Evolutionary conservation across 2,113 vertebrate species (phyloP).

Genomic region (Scalopus aquaticus): DNA sequence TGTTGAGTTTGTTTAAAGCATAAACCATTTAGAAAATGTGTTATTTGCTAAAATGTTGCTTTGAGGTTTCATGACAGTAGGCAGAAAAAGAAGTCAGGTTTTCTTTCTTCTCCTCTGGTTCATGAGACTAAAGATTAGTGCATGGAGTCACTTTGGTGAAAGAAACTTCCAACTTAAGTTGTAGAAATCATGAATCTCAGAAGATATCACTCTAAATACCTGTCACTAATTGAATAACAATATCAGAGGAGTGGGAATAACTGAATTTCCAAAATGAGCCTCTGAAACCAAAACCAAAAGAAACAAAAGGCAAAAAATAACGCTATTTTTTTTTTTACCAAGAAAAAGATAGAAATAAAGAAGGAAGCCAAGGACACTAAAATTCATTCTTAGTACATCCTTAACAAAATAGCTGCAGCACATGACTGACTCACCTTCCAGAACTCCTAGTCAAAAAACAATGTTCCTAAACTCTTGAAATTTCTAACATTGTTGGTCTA

Average conservation of each 20-base stretch:
- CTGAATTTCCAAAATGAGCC: not conserved
- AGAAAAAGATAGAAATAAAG: not conserved
- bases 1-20: not conserved
- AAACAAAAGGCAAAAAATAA: not conserved
- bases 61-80: not conserved
- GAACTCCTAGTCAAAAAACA: not conserved
- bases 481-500: not conserved
- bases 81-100: not conserved
- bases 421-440: not conserved
- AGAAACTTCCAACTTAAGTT: not conserved
- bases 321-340: not conserved
- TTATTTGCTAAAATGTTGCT: not conserved
- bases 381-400: not conserved
- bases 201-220: not conserved
- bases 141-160: not conserved
- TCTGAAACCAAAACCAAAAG: not conserved
- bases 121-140: not conserved
- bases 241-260: not conserved
- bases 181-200: not conserved
- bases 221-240: not conserved
- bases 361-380: not conserved
- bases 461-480: not conserved
- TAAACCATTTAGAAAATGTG: constrained; percentile 20
- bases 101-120: not conserved
- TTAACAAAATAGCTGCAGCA: not conserved